These are phyloP conservation scores for Diplodus sargus DNA, from an alignment of 2,797 vertebrate genomes.

Conservation along the genomic window DNA sequence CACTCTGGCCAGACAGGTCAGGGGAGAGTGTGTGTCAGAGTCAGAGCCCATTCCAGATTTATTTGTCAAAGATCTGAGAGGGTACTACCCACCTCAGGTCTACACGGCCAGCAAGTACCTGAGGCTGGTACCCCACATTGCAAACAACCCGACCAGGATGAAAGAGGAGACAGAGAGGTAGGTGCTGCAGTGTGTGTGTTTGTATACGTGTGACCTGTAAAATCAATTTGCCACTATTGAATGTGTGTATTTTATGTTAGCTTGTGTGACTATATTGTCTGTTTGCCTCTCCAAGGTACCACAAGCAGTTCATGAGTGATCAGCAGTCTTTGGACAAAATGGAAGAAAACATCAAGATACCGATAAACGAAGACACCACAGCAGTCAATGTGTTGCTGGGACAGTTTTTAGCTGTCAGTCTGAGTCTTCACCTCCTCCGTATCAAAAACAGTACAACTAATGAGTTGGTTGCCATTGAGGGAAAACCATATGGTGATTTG, in stretches of 20 bases:
- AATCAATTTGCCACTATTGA: neutral
- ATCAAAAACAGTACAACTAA: neutral
- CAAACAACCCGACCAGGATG: slow-evolving; percentile 57
- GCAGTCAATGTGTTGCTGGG: accelerated
- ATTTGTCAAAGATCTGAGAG: slow-evolving; percentile 32
- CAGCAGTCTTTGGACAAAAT: too few species aligned
- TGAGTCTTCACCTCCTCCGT: neutral
- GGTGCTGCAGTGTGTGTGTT: neutral
- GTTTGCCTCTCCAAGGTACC: slow-evolving; percentile 1
- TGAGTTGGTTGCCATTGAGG: accelerated
- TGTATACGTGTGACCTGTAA: neutral
- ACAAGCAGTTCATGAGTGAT: neutral
- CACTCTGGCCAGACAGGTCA: slow-evolving; percentile 40
- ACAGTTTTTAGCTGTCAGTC: accelerated
- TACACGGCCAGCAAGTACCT: slow-evolving; percentile 42
- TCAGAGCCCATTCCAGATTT: slow-evolving; percentile 33
- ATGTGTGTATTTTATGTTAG: neutral
- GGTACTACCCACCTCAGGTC: slow-evolving; percentile 21
- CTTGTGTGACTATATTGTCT: neutral
- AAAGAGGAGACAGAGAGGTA: slow-evolving; percentile 42
- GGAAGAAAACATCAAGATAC: neutral
- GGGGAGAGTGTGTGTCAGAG: slow-evolving; percentile 23
- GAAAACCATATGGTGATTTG: accelerated
- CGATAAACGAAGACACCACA: neutral
- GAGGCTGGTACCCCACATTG: slow-evolving; percentile 50